Conservation (phyloP, 2,888 invertebrate species). For the Anoplius nigerrimus region DNA sequence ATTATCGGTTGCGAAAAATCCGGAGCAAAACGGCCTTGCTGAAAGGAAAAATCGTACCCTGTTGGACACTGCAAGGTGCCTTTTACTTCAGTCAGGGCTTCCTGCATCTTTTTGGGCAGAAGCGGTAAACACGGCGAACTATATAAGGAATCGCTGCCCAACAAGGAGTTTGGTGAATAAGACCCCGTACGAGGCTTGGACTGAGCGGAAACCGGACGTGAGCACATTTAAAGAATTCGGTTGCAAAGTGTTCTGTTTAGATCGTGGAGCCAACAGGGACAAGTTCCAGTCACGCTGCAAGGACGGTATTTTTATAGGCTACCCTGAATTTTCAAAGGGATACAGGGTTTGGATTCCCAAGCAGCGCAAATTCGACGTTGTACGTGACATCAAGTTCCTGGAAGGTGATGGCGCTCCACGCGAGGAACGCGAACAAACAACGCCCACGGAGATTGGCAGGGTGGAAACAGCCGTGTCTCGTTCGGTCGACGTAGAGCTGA, state of each 20-base stretch:
- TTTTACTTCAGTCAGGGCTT: slow-evolving; percentile 49
- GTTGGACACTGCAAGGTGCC: slow-evolving; percentile 53
- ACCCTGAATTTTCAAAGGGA: slow-evolving; percentile 35
- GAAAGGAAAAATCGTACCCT: slow-evolving; percentile 60
- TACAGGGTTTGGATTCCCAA: slow-evolving; percentile 39
- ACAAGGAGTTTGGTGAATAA: slow-evolving; percentile 30
- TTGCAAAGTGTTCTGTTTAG: slow-evolving; percentile 24
- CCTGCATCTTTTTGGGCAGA: slow-evolving; percentile 59
- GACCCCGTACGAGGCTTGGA: slow-evolving; percentile 42
- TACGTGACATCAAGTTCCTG: too few relatives aligned
- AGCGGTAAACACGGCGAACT: slow-evolving; percentile 53
- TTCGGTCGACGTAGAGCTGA: too few relatives aligned
- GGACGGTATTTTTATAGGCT: slow-evolving; percentile 35
- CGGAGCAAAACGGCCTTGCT: slow-evolving; percentile 59
- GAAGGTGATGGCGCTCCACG: too few relatives aligned
- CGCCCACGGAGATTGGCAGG: too few relatives aligned
- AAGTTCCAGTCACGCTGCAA: slow-evolving; percentile 35
- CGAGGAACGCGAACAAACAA: too few relatives aligned
- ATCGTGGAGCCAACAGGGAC: slow-evolving; percentile 22
- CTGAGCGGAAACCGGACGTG: slow-evolving; percentile 34
- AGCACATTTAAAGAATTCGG: slow-evolving; percentile 55
- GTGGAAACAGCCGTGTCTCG: too few relatives aligned
- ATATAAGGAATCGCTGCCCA: slow-evolving; percentile 55
- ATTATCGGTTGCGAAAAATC: slow-evolving; percentile 51
- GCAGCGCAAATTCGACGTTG: too few relatives aligned